Evolutionary conservation across 2,113 vertebrate species (phyloP).

Genomic region (Tragelaphus strepsiceros): DNA sequence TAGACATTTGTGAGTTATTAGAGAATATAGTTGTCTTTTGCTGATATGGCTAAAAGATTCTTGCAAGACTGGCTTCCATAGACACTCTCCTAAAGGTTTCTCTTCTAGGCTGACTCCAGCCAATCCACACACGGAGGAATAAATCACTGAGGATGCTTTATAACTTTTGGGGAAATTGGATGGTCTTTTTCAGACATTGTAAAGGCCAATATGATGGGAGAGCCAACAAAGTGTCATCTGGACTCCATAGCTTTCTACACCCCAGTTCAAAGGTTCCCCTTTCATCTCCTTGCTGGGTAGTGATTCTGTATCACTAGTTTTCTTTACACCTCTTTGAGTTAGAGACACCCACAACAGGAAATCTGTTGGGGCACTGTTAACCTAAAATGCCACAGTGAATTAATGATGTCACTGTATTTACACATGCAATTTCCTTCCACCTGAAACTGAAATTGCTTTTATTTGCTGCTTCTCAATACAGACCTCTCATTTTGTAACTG

Average conservation of each 20-base stretch:
- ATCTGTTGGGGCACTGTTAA: background rate
- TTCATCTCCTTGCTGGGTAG: background rate
- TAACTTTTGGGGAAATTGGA: background rate
- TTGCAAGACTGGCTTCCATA: background rate
- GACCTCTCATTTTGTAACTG: background rate
- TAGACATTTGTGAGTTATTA: background rate
- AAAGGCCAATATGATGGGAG: background rate
- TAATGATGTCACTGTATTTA: background rate
- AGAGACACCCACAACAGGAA: background rate
- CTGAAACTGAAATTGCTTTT: background rate
- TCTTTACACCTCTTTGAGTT: background rate
- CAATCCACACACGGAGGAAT: background rate
- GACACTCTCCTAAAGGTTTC: background rate
- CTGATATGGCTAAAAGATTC: background rate
- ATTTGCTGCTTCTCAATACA: background rate
- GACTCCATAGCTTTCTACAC: background rate
- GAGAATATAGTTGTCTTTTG: background rate
- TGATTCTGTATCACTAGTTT: background rate
- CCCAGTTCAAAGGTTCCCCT: background rate
- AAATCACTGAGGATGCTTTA: background rate
- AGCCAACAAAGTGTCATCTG: background rate
- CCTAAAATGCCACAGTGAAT: background rate
- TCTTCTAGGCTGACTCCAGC: background rate
- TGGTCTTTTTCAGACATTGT: background rate
- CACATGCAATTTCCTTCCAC: background rate